Evolutionary conservation across 1,140 invertebrate genomes (phyloP).

Genomic region (Meteorus sp.): DNA sequence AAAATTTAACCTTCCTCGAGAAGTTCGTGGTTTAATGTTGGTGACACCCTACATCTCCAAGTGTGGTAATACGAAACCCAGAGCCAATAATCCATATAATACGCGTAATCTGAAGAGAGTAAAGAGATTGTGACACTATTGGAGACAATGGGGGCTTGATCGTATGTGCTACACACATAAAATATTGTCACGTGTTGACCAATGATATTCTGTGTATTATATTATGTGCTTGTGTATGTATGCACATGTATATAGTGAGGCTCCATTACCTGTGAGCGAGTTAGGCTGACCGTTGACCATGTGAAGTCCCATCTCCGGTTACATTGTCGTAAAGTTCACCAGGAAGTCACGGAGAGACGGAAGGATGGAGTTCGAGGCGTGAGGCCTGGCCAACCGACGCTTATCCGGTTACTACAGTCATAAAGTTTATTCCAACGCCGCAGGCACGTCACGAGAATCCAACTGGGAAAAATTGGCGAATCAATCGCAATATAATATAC

Average conservation of each 20-base stretch:
- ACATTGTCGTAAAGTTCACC: constrained; percentile 22
- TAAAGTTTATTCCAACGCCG: constrained; percentile 8
- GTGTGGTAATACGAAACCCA: constrained; percentile 23
- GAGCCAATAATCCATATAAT: constrained; percentile 31
- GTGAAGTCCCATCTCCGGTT: constrained; percentile 12
- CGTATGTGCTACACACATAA: constrained; percentile 21
- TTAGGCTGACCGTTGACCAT: background rate
- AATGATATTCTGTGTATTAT: too few species aligned
- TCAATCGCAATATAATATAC: constrained; percentile 7
- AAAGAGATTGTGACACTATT: constrained; percentile 10
- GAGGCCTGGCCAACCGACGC: constrained; percentile 14
- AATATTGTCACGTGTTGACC: too few species aligned
- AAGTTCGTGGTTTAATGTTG: constrained; percentile 19
- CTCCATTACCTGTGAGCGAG: constrained; percentile 1
- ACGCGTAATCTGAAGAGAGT: constrained; percentile 25
- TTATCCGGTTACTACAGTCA: constrained; percentile 22
- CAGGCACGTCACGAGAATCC: background rate
- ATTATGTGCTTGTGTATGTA: background rate
- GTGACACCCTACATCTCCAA: constrained; percentile 9
- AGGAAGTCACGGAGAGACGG: constrained; percentile 22
- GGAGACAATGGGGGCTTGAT: constrained; percentile 26
- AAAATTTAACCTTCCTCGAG: too few species aligned
- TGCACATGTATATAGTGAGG: background rate
- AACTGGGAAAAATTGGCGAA: constrained; percentile 1
- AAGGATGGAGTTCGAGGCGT: constrained; percentile 20